Conservation (phyloP, 2,113 vertebrate genomes). For the Onychostruthus taczanowskii region DNA sequence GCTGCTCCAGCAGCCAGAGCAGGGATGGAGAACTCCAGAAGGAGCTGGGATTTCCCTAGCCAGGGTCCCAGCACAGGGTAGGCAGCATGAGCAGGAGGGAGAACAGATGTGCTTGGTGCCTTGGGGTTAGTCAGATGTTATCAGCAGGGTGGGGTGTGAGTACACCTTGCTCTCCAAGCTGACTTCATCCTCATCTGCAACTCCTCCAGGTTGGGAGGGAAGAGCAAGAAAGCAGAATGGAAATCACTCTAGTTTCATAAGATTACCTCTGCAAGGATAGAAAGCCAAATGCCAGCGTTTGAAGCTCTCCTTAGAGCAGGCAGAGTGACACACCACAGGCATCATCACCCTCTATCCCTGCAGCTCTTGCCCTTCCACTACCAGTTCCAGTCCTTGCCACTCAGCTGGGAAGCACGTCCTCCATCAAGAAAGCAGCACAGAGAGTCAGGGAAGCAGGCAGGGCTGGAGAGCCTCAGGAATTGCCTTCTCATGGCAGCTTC, state of each 20-base stretch:
- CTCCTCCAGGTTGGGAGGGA: slow-evolving; percentile 44
- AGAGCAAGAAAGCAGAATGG: background rate
- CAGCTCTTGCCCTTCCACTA: background rate
- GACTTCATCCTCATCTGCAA: slow-evolving; percentile 38
- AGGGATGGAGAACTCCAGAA: background rate
- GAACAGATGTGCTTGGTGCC: slow-evolving; percentile 1
- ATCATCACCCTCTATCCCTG: background rate
- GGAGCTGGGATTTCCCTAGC: background rate
- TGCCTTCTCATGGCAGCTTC: background rate
- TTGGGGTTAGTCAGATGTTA: slow-evolving; percentile 24
- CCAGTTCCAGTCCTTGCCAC: background rate
- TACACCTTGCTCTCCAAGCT: slow-evolving; percentile 46
- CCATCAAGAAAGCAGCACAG: background rate
- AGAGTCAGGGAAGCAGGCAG: background rate
- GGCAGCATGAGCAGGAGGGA: background rate
- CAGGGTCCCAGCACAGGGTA: background rate
- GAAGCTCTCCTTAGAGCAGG: background rate
- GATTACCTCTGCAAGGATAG: background rate
- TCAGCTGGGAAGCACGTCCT: rapidly evolving
- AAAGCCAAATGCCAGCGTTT: background rate
- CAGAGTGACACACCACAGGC: background rate
- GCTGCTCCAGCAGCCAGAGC: background rate
- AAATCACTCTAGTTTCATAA: slow-evolving; percentile 24
- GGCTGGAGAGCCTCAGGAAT: background rate
- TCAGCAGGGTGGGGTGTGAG: background rate